phyloP scores from a whole-genome alignment of 2,888 invertebrate genomes.

The Augiades crinisus region DNA sequence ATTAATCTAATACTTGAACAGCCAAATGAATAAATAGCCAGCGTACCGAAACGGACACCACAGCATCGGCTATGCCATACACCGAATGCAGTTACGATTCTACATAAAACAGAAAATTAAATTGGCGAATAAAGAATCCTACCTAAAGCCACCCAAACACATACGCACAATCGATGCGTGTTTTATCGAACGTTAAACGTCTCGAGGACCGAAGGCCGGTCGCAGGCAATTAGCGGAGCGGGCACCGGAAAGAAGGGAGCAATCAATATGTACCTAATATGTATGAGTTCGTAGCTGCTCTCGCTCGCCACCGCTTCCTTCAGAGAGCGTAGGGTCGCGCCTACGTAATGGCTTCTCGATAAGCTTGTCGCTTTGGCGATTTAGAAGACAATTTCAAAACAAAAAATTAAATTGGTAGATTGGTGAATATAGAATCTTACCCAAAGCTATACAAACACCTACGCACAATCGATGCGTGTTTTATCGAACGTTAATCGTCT shows the following conservation, averaged over 20 bases:
- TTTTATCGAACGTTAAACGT: slow-evolving; percentile 28
- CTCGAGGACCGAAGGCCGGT: slow-evolving; percentile 35
- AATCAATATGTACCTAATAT: slow-evolving; percentile 72
- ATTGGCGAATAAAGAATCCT: not conserved
- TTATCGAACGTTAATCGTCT: slow-evolving; percentile 28
- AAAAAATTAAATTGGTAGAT: too few relatives aligned
- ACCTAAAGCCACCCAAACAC: too few relatives aligned
- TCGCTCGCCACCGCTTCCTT: not conserved
- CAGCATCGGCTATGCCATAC: too few relatives aligned
- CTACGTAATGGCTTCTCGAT: not conserved
- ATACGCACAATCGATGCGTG: not conserved
- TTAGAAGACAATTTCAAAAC: too few relatives aligned
- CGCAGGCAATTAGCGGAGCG: slow-evolving; percentile 66
- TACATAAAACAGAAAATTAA: too few relatives aligned
- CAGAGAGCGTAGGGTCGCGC: not conserved
- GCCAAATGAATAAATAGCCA: too few relatives aligned
- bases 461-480: not conserved
- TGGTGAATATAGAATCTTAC: too few relatives aligned
- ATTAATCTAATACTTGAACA: too few relatives aligned
- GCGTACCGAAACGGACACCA: too few relatives aligned
- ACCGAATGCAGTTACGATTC: too few relatives aligned
- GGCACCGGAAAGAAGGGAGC: slow-evolving; percentile 49
- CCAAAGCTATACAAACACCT: too few relatives aligned
- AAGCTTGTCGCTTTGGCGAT: too few relatives aligned
- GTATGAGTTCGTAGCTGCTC: slow-evolving; percentile 3